These are phyloP conservation scores for Carassius gibelio DNA, from an alignment of 2,113 vertebrate genomes.

Conservation along the genomic window DNA sequence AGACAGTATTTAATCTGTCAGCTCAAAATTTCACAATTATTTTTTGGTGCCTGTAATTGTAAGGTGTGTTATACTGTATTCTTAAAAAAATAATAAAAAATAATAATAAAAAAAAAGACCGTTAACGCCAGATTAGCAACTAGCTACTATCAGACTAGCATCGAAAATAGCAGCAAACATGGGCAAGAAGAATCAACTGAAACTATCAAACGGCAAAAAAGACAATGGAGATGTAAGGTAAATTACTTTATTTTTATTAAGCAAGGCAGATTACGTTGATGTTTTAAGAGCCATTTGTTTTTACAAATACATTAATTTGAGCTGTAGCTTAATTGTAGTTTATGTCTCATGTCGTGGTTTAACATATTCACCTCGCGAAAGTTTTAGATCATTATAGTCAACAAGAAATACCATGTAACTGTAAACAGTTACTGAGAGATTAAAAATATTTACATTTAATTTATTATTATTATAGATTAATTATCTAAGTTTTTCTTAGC, in stretches of 20 bases:
- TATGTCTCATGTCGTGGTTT: neutral
- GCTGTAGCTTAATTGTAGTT: neutral
- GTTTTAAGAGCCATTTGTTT: neutral
- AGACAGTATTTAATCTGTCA: neutral
- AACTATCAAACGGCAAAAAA: neutral
- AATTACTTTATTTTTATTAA: neutral
- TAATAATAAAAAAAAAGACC: neutral
- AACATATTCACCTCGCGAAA: neutral
- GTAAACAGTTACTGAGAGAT: neutral
- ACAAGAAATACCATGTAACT: neutral
- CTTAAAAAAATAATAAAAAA: neutral
- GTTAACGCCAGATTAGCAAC: neutral
- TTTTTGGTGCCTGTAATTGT: neutral
- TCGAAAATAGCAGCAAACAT: slow-evolving; percentile 29
- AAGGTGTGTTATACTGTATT: neutral
- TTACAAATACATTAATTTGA: neutral
- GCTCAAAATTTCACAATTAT: neutral
- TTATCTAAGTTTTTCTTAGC: neutral
- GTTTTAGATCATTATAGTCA: neutral
- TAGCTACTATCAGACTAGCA: neutral
- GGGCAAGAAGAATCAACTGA: slow-evolving; percentile 37
- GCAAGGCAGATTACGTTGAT: neutral
- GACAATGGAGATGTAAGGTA: slow-evolving; percentile 51
- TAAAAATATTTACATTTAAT: neutral
- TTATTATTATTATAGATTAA: too few species aligned